phyloP scores from a whole-genome alignment of 2,797 vertebrate species.

The Neosilurus mollespiculum region DNA sequence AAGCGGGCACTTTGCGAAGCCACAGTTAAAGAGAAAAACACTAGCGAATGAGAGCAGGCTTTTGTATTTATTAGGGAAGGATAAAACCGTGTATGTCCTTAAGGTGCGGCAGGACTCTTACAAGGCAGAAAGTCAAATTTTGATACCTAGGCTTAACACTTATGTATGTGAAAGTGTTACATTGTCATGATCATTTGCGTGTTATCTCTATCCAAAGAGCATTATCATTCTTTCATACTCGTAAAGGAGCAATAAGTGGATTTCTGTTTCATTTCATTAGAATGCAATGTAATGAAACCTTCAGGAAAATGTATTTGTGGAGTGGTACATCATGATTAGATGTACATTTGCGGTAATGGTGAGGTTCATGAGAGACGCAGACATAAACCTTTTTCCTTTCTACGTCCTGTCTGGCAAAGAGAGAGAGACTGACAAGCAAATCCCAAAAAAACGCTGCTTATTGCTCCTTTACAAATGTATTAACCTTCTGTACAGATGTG shows the following conservation, averaged over 20 bases:
- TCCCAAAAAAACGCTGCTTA: conserved; percentile 28
- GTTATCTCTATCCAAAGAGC: conserved; percentile 63
- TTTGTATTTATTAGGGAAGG: conserved; percentile 53
- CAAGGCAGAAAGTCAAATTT: conserved; percentile 47
- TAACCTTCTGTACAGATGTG: conserved; percentile 65
- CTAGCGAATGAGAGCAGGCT: conserved; percentile 72
- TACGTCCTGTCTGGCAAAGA: background rate
- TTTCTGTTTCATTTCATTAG: conserved; percentile 6
- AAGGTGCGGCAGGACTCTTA: conserved; percentile 42
- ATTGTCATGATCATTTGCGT: conserved; percentile 54
- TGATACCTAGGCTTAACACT: conserved; percentile 53
- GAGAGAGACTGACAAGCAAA: conserved; percentile 1
- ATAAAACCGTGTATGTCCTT: conserved; percentile 54
- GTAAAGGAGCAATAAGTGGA: conserved; percentile 47
- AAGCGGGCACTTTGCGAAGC: conserved; percentile 87
- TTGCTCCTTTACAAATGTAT: conserved; percentile 58
- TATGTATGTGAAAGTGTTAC: conserved; percentile 57
- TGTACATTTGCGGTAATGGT: background rate
- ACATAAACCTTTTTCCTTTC: conserved; percentile 1
- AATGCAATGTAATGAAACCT: background rate
- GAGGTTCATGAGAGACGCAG: background rate
- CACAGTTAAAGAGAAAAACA: conserved; percentile 82
- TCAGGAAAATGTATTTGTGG: background rate
- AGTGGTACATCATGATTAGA: background rate
- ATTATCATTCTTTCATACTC: conserved; percentile 53